Percentiles rank a stretch among this genome's conserved stretches.
These are phyloP conservation scores for Polietes domitor DNA, from an alignment of 2,888 invertebrate species.

Conservation along the genomic window DNA sequence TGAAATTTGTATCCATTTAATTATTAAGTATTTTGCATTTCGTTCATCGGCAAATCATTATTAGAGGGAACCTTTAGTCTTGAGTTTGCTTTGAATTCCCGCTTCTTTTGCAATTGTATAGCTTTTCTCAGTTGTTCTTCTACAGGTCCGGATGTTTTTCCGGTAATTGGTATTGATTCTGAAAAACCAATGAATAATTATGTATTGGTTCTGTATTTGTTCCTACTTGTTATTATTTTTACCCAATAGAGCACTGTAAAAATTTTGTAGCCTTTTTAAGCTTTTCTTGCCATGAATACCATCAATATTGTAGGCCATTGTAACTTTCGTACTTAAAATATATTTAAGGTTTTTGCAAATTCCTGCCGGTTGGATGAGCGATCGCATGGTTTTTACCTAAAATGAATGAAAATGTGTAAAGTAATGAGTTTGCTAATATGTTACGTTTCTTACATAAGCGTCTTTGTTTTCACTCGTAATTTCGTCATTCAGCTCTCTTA, in stretches of 20 bases:
- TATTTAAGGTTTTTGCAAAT: constrained; percentile 44
- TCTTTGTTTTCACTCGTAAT: constrained; percentile 27
- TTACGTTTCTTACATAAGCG: constrained; percentile 29
- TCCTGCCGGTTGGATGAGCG: constrained; percentile 28
- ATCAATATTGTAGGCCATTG: constrained; percentile 43
- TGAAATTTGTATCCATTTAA: no score
- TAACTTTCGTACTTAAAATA: constrained; percentile 22
- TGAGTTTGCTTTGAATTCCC: constrained; percentile 24
- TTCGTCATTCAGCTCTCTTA: constrained; percentile 13
- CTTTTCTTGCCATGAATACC: constrained; percentile 41
- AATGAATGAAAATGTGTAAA: not conserved
- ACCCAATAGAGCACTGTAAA: constrained; percentile 37
- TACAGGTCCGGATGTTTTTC: constrained; percentile 2
- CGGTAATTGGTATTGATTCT: constrained; percentile 20
- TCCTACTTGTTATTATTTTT: not conserved
- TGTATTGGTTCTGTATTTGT: not conserved
- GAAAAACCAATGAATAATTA: not conserved
- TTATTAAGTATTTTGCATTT: no score
- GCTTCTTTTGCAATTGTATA: constrained; percentile 24
- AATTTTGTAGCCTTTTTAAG: constrained; percentile 20
- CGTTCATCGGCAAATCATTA: no score
- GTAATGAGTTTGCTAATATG: not conserved
- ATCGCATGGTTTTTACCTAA: constrained; percentile 32
- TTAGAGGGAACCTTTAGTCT: no score
- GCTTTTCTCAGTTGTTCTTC: constrained; percentile 35